Conservation (phyloP, 2,113 vertebrate species). For the Oryzias curvinotus region DNA sequence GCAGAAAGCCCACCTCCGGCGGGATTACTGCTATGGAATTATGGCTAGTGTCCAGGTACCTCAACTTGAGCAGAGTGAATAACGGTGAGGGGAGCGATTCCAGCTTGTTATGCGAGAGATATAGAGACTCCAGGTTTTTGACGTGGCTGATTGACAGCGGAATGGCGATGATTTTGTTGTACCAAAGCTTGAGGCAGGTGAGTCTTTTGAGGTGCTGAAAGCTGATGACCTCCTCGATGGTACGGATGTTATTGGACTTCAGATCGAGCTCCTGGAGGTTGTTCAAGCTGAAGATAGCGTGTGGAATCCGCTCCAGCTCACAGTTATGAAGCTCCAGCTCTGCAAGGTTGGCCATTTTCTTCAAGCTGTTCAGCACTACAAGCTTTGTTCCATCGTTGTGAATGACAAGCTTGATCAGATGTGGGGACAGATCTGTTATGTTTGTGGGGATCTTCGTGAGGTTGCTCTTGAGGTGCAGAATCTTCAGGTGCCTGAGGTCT, state of each 20-base stretch:
- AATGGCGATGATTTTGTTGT: constrained; percentile 96
- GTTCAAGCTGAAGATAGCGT: constrained; percentile 96
- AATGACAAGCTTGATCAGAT: constrained; percentile 91
- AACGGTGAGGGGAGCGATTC: constrained; percentile 88
- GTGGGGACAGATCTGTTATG: constrained; percentile 94
- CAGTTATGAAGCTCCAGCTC: constrained; percentile 96
- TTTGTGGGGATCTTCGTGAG: constrained; percentile 98
- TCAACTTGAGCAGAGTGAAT: constrained; percentile 92
- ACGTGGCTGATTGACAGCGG: constrained; percentile 92
- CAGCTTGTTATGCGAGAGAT: constrained; percentile 96
- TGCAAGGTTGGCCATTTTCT: constrained; percentile 96
- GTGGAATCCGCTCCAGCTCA: constrained; percentile 96
- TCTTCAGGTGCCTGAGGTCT: constrained; percentile 92
- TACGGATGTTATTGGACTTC: constrained; percentile 97
- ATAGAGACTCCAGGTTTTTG: constrained; percentile 93
- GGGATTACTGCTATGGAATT: constrained; percentile 89
- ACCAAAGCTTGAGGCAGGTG: constrained; percentile 96
- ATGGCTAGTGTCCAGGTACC: constrained; percentile 92
- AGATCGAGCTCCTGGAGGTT: constrained; percentile 97
- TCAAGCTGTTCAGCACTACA: constrained; percentile 94
- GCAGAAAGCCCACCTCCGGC: constrained; percentile 87
- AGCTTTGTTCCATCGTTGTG: constrained; percentile 98
- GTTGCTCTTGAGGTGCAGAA: constrained; percentile 96
- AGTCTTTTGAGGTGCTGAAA: constrained; percentile 98
- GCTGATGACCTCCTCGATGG: constrained; percentile 97